These are phyloP conservation scores for Aphelenchoides bicaudatus DNA, from an alignment of 2,888 invertebrate species.

Conservation along the genomic window DNA sequence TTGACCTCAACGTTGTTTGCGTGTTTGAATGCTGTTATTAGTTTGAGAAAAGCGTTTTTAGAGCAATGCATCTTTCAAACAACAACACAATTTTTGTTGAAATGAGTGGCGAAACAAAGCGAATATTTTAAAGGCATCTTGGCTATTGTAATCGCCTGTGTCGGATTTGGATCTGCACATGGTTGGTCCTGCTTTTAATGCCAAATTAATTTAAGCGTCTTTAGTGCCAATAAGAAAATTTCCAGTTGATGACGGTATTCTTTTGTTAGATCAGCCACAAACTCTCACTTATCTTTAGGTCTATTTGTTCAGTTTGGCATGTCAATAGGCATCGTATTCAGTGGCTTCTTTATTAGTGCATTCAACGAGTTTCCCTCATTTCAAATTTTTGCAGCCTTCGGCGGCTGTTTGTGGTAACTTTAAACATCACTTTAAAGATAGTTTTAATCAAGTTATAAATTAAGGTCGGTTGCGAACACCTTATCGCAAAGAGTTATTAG, in stretches of 20 bases:
- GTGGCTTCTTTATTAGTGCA: slow-evolving; percentile 61
- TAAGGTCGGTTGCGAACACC: slow-evolving; percentile 58
- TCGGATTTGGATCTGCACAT: slow-evolving; percentile 22
- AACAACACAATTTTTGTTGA: too few species aligned
- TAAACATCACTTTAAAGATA: slow-evolving; percentile 58
- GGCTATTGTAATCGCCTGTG: slow-evolving; percentile 1
- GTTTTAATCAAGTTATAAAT: slow-evolving; percentile 61
- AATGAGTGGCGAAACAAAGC: too few species aligned
- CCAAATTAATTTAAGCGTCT: too few species aligned
- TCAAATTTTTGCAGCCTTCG: slow-evolving; percentile 63
- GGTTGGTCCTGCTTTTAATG: too few species aligned
- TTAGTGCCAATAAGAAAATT: slow-evolving; percentile 26
- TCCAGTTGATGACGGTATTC: slow-evolving; percentile 24
- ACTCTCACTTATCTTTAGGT: slow-evolving; percentile 57
- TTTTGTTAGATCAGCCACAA: neutral
- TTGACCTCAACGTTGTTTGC: too few species aligned
- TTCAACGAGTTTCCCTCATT: slow-evolving; percentile 60
- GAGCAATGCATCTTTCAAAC: too few species aligned
- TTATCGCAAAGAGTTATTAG: slow-evolving; percentile 60
- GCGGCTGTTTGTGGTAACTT: slow-evolving; percentile 63
- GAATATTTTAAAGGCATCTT: slow-evolving; percentile 9
- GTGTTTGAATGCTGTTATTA: too few species aligned
- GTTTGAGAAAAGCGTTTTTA: too few species aligned
- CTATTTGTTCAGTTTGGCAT: slow-evolving; percentile 65
- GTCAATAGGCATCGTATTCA: slow-evolving; percentile 61